These are phyloP conservation scores for Sinonovacula constricta DNA, from an alignment of 1,140 invertebrate genomes.

Conservation along the genomic window DNA sequence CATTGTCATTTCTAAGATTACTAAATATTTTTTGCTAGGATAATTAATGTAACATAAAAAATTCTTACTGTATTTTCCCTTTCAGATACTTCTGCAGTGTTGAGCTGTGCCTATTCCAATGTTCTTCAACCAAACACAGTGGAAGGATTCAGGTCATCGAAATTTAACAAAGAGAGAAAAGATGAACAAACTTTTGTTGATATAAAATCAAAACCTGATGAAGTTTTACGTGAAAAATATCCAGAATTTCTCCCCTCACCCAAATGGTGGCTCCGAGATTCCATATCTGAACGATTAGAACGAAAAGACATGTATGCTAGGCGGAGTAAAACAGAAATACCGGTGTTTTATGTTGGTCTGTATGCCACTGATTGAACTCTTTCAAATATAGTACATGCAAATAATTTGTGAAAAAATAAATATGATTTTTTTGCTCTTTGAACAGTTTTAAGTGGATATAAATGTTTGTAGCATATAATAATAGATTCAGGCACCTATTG, in stretches of 20 bases:
- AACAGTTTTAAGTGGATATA: not conserved
- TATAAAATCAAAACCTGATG: not conserved
- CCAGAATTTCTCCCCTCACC: slow-evolving; percentile 43
- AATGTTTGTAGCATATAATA: not conserved
- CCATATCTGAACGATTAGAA: slow-evolving; percentile 92
- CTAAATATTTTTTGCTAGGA: too few relatives aligned
- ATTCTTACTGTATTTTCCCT: too few relatives aligned
- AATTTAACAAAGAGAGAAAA: slow-evolving; percentile 16
- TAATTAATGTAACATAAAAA: too few relatives aligned
- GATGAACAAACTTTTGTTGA: not conserved
- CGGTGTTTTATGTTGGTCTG: slow-evolving; percentile 98
- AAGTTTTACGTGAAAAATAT: slow-evolving; percentile 15
- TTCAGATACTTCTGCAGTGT: too few relatives aligned
- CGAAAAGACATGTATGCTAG: slow-evolving; percentile 95
- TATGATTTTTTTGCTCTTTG: not conserved
- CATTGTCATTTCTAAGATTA: too few relatives aligned
- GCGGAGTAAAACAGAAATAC: slow-evolving; percentile 90
- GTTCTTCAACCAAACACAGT: too few relatives aligned
- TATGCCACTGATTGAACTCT: not conserved
- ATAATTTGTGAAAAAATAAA: not conserved
- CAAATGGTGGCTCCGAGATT: slow-evolving; percentile 82
- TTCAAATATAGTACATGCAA: not conserved
- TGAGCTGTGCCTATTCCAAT: too few relatives aligned
- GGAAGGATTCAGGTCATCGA: slow-evolving; percentile 26
- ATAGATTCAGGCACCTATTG: not conserved